Evolutionary conservation across 2,888 invertebrate species (phyloP).

Genomic region (Tribolium freemani): DNA sequence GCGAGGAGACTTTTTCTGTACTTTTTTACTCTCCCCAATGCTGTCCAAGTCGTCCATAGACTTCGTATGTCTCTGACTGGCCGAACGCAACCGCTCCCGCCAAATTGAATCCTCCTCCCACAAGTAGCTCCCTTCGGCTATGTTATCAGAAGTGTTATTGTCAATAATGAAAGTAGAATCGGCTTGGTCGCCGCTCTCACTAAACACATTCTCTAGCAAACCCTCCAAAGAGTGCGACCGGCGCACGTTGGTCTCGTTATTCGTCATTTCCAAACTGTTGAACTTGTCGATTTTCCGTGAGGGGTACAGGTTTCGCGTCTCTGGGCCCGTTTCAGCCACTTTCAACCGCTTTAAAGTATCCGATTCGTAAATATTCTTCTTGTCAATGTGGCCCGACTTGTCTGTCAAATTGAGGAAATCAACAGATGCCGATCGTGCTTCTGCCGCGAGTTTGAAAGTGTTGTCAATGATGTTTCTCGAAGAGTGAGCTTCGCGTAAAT

Average conservation of each 20-base stretch:
- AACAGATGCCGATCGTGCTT: constrained; percentile 75
- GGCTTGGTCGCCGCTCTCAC: constrained; percentile 52
- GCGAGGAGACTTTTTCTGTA: constrained; percentile 59
- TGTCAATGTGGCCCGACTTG: constrained; percentile 76
- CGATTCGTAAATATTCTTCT: constrained; percentile 81
- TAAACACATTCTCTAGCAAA: constrained; percentile 70
- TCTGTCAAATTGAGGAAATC: constrained; percentile 78
- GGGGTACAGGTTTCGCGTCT: constrained; percentile 68
- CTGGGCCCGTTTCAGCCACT: constrained; percentile 71
- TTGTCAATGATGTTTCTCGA: constrained; percentile 55
- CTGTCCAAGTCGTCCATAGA: constrained; percentile 87
- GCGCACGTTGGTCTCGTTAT: constrained; percentile 62
- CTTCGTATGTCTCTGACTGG: constrained; percentile 85
- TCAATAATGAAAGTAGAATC: background rate
- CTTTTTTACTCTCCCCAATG: constrained; percentile 61
- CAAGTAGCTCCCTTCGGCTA: constrained; percentile 77
- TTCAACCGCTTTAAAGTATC: constrained; percentile 74
- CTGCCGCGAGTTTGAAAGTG: constrained; percentile 72
- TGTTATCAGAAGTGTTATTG: constrained; percentile 15
- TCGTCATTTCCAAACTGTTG: constrained; percentile 32
- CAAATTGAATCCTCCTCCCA: constrained; percentile 89
- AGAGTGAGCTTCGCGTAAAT: constrained; percentile 44
- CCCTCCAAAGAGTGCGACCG: constrained; percentile 74
- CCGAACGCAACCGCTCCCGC: constrained; percentile 84
- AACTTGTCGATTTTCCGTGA: constrained; percentile 60